These are phyloP conservation scores for Drosophila neotestacea DNA, from an alignment of 2,888 invertebrate species.

Conservation along the genomic window DNA sequence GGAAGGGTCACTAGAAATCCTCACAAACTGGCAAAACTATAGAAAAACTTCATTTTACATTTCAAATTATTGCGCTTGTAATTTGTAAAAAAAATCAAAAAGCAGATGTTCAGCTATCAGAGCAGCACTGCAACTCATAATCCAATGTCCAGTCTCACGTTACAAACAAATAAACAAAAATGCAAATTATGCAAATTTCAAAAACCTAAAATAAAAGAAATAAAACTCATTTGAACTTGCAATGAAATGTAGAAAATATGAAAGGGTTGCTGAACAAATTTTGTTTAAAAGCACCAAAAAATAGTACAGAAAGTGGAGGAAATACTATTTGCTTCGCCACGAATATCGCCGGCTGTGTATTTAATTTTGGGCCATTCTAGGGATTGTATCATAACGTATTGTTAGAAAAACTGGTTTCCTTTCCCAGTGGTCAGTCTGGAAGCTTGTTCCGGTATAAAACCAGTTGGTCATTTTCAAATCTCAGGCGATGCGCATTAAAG, in stretches of 20 bases:
- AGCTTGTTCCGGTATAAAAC: conserved; percentile 29
- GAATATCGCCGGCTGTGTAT: conserved; percentile 37
- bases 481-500: conserved; percentile 1
- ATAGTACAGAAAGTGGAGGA: conserved; percentile 8
- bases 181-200: conserved; percentile 59
- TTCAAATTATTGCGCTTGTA: background rate
- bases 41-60: too few species aligned
- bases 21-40: too few species aligned
- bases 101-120: conserved; percentile 26
- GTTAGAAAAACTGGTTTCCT: conserved; percentile 59
- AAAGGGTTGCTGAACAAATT: conserved; percentile 55
- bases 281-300: conserved; percentile 43
- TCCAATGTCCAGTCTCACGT: conserved; percentile 41
- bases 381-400: conserved; percentile 25
- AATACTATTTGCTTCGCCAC: conserved; percentile 5
- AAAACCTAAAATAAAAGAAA: conserved; percentile 4
- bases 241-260: conserved; percentile 49
- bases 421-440: conserved; percentile 55
- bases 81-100: background rate
- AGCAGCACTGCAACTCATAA: background rate
- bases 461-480: conserved; percentile 50
- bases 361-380: conserved; percentile 21
- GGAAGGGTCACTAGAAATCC: too few species aligned
- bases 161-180: conserved; percentile 26
- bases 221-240: conserved; percentile 42